Evolutionary conservation across 2,888 invertebrate species (phyloP), one percentile per base, ranked within the genome.

Genomic region (Eumacrocentrus americanus): DNA sequence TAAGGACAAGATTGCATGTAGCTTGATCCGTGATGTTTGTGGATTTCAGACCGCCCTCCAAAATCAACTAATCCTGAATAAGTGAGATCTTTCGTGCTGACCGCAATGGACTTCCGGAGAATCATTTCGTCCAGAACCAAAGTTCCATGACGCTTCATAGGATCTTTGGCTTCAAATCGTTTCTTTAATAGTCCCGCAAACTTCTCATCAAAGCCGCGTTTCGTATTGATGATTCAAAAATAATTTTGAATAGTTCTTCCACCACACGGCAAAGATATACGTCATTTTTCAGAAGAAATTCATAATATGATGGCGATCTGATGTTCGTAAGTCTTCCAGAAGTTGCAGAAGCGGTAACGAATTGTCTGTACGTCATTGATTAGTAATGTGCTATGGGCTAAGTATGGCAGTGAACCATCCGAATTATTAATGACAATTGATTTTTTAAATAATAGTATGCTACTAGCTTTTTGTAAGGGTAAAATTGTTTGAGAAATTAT

Each of bases 41-140:
- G 0, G 60, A 52, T 42, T 66, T 40, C 9, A 9, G 4, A 1
- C 61, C 64, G 25, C 4, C 67, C 58, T 1, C 68, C 67, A 14
- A 67, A 64, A 52, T 68, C 67, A 4, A 58, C 57, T 7, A 70
- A 60, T 0, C 67, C 70, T 42, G 42, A 20, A 22, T 67, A 70
- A 0, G 62, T 60, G 1, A 68, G 35, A 40, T 63, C 62, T 55
- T 42, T 54, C 7, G 64, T 52, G 9, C 50, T 56, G 11, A 69
- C 65, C 22, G 52, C 47, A 1, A 66, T 40, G 7, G 64, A 62
- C 53, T 67, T 65, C 12, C 67, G 50, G 9, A 66, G 37, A 35
- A 60, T 61, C 1, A 69, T 68, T 53, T 67, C 69, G 44, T 69
- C 67, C 3, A 68, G n/a, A 18, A 62, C 11, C 12, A 69, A 18